Percentiles rank a stretch among this genome's conserved stretches.
These are phyloP conservation scores for Andrena cerasifolii DNA, from an alignment of 1,140 invertebrate species.

Conservation along the genomic window DNA sequence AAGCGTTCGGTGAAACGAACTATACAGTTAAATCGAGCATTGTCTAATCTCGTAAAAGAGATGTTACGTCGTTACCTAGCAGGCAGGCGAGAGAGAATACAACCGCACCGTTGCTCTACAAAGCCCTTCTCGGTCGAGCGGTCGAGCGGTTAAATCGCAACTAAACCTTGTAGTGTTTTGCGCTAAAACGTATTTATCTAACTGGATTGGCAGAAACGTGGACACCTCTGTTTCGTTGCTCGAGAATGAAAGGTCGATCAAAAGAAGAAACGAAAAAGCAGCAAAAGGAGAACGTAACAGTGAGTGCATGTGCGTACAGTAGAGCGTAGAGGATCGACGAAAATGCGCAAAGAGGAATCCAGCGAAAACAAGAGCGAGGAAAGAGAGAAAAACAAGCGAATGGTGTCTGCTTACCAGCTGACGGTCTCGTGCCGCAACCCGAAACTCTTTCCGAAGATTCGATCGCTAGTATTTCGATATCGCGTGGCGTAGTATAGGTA, in stretches of 20 bases:
- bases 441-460: slow-evolving; percentile 68
- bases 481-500: no score
- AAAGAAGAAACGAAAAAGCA: no score
- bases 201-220: no score
- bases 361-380: neutral
- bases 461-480: slow-evolving; percentile 69
- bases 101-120: slow-evolving; percentile 59
- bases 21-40: slow-evolving; percentile 72
- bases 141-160: no score
- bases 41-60: slow-evolving; percentile 70
- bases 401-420: slow-evolving; percentile 73
- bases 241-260: neutral
- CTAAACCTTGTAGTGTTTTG: no score
- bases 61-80: slow-evolving; percentile 57
- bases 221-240: neutral
- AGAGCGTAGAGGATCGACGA: no score
- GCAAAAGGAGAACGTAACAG: no score
- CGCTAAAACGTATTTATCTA: no score
- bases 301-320: no score
- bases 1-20: slow-evolving; percentile 60
- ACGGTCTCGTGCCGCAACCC: slow-evolving; percentile 72
- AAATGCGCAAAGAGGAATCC: neutral
- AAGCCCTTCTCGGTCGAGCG: slow-evolving; percentile 69
- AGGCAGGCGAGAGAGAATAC: neutral
- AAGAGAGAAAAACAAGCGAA: slow-evolving; percentile 17